phyloP scores from a whole-genome alignment of 2,113 vertebrate genomes.

The Rhinolophus sinicus region DNA sequence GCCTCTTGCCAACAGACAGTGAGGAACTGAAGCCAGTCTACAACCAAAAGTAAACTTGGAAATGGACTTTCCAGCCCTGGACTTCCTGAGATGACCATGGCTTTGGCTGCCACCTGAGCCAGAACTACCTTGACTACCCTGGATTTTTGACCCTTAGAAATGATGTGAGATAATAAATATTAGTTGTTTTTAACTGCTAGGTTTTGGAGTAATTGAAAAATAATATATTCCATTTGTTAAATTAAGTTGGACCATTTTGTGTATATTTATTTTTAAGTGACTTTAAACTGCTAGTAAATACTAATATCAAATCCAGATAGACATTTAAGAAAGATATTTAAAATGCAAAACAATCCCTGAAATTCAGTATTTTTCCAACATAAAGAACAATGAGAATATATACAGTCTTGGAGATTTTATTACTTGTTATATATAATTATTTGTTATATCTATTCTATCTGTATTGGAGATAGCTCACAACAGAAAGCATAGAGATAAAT shows the following conservation, averaged over 20 bases:
- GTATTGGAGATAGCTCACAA: not conserved
- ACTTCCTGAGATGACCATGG: not conserved
- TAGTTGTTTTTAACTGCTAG: not conserved
- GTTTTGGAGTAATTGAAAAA: not conserved
- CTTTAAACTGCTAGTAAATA: not conserved
- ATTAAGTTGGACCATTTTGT: not conserved
- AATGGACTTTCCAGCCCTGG: not conserved
- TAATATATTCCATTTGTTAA: not conserved
- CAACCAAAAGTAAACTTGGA: not conserved
- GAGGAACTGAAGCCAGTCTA: not conserved
- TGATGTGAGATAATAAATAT: not conserved
- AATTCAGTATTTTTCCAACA: not conserved
- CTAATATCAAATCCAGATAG: not conserved
- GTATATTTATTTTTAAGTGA: not conserved
- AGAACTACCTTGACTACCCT: not conserved
- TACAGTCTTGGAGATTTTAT: not conserved
- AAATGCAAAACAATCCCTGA: not conserved
- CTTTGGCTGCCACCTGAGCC: not conserved
- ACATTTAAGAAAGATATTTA: not conserved
- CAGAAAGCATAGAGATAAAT: not conserved
- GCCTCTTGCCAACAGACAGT: not conserved
- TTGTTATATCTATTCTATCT: not conserved
- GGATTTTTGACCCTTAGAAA: not conserved
- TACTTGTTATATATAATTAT: not conserved
- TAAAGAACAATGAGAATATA: not conserved